Conservation (phyloP, 2,797 vertebrate genomes). For the Syngnathus acus region DNA sequence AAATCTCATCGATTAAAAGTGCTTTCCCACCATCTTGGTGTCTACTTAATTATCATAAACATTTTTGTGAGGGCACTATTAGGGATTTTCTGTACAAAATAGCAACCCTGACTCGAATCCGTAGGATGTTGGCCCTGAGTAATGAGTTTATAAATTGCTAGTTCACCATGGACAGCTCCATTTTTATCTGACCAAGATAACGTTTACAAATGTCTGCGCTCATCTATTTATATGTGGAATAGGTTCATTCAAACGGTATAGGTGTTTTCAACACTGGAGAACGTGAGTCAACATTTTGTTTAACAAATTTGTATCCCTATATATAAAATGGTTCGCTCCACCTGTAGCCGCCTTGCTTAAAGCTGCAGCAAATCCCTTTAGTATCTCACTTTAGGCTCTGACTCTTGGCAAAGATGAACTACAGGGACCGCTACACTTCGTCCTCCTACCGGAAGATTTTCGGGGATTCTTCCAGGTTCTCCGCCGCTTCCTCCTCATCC, state of each 20-base stretch:
- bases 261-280: background rate
- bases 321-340: conserved; percentile 49
- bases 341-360: conserved; percentile 22
- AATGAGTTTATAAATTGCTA: too few species aligned
- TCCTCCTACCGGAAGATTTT: conserved; percentile 81
- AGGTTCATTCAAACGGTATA: background rate
- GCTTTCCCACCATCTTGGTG: too few species aligned
- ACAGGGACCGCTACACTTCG: conserved; percentile 68
- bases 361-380: conserved; percentile 40
- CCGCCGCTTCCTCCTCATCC: conserved; percentile 39
- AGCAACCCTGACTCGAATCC: too few species aligned
- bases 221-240: background rate
- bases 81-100: too few species aligned
- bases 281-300: background rate
- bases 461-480: conserved; percentile 67
- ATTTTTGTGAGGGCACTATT: too few species aligned
- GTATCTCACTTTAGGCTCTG: conserved; percentile 15
- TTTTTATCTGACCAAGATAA: background rate
- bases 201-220: background rate
- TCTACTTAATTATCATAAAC: too few species aligned
- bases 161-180: too few species aligned
- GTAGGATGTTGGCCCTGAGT: too few species aligned
- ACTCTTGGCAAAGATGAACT: conserved; percentile 69
- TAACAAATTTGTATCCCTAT: background rate
- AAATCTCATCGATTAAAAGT: too few species aligned